Base-by-base conservation (phyloP, 2,797 vertebrate genomes). In the Sebastes trivittatus region DNA sequence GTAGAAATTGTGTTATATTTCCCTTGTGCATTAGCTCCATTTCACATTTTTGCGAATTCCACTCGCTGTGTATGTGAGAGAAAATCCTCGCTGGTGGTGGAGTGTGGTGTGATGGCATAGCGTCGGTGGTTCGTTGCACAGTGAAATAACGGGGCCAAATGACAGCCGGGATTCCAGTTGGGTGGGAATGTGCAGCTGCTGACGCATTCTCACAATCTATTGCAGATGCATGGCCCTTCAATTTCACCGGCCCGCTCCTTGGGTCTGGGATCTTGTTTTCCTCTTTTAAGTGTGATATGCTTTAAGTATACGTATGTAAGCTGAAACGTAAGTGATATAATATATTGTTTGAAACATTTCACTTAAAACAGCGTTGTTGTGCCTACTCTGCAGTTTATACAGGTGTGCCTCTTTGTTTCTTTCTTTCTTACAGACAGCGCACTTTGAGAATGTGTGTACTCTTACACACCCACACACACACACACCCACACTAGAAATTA, bases 1-100 rank as follows among this genome's bases (percentile, higher is more conserved):
- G 87, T 90, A 88, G 90, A 92, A 92, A 94, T 93, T 89, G 90
- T 89, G 87, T 89, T 90, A 85, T 93, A 95, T 94, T 94, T 94
- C 94, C 93, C 94, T 77, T 75, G 94, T 94, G 94, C 86, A 92
- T 94, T 91, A 89, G 88, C 76, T 91, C 83, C 72, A 90, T 92
- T 94, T 93, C 86, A 92, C 81, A 90, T 94, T 93, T 93, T 70
- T 85, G 74, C 85, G 81, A 91, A 88, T 84, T 72, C 70, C 20
- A 63, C 72, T 84, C 46, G 13, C 81, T 88, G 81, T 81, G 86
- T 89, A 77, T 79, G 81, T 76, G 84, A 80, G 62, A 77, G 89
- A 91, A 85, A 84, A 87, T 85, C 69, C 76, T 91, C 46, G 66
- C 84, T 78, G 82, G 80, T 86, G 80, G 79, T 90, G 73, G 80